A percentile compares a stretch with the other conserved stretches of the same genome.
Evolutionary conservation across 2,797 vertebrate genomes (phyloP).

Genomic region (Scolopax bukidnonensis): DNA sequence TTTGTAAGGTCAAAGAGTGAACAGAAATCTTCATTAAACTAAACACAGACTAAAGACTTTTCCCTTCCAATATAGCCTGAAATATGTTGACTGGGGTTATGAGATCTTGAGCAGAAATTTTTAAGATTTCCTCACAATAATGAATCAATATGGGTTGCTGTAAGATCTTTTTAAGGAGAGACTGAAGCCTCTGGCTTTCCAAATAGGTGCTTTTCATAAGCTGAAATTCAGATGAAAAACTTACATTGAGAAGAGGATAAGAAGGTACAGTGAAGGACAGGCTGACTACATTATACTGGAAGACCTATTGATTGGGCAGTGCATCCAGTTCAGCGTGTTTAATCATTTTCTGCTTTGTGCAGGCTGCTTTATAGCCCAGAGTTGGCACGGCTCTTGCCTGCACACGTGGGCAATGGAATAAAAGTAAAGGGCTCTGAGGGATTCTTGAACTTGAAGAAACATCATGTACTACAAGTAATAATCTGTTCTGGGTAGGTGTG

Average conservation of each 20-base stretch:
- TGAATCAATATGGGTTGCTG: not conserved
- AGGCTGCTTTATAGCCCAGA: not conserved
- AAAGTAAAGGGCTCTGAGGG: not conserved
- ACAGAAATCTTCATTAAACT: not conserved
- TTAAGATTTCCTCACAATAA: not conserved
- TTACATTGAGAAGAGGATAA: not conserved
- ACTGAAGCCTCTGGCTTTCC: not conserved
- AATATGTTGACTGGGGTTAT: not conserved
- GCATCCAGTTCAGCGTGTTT: not conserved
- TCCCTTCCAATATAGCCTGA: not conserved
- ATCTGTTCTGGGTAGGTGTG: not conserved
- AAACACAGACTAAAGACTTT: not conserved
- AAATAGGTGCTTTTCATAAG: not conserved
- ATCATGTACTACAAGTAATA: not conserved
- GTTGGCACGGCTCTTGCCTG: not conserved
- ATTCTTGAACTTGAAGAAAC: slow-evolving; percentile 11
- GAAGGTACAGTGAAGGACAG: not conserved
- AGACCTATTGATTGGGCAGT: not conserved
- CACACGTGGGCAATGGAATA: not conserved
- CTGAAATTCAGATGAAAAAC: not conserved
- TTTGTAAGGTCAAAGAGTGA: not conserved
- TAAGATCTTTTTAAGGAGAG: not conserved
- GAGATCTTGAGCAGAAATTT: not conserved
- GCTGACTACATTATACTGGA: not conserved
- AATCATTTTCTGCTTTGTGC: not conserved